Evolutionary conservation across 2,888 invertebrate genomes (phyloP), one percentile per base, ranked within the genome.

Genomic region (Acanthococcus lagerstroemiae): DNA sequence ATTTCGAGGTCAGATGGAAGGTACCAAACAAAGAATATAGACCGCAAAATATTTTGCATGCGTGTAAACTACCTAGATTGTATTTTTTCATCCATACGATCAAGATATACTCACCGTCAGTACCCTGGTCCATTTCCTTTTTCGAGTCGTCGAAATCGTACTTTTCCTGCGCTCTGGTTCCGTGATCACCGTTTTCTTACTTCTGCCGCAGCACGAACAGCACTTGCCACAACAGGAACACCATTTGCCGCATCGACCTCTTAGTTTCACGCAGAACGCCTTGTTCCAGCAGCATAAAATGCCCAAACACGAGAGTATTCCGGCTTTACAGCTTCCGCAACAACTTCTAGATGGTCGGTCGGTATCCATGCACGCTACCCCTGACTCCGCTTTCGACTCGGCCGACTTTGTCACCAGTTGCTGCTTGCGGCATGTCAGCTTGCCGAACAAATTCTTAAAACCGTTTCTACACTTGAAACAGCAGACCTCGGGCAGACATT

Each of bases 271-370:
- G 22, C 52, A 52, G 25, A 63, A 54, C 25, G 63, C 52, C 24
- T 37, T 27, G 25, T 63, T 63, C n/a, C 48, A 21, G 25, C 63
- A 54, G 27, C 63, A 63, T 17, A 63, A 54, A 44, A 63, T 60
- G 22, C 60, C 45, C 3, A 60, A 48, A 48, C 60, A 60, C 27
- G 46, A 48, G 21, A 48, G 48, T 27, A 60, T 4, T 17, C 48
- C 21, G 5, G 46, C 24, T 45, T 46, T 60, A 17, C 46, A 60
- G n/a, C 25, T n/a, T 19, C 48, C 48, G 27, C 48, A 46, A 19
- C 17, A 48, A 2, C 60, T 60, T 60, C 48, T 17, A 4, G 5
- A 7, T 45, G 17, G 6, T 45, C 46, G 15, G 25, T 26, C 27
- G 26, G 60, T 19, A 21, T 17, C 37, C 19, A 52, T 30, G 19